Evolutionary conservation across 2,888 invertebrate genomes (phyloP).

Genomic region (Diaprepes abbreviatus): DNA sequence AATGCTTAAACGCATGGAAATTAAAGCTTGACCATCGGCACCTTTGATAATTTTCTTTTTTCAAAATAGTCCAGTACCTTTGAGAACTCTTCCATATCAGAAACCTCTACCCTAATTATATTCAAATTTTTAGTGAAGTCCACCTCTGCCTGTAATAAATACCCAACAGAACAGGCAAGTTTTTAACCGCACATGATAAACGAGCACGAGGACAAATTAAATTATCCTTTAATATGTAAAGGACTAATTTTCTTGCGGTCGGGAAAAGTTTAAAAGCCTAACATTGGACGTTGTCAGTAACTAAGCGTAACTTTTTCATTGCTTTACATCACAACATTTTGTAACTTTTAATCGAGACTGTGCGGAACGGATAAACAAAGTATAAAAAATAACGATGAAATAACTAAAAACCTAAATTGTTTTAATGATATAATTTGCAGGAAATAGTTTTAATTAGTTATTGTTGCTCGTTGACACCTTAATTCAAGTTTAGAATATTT

Average conservation of each 20-base stretch:
- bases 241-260: constrained; percentile 56
- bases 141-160: constrained; percentile 20
- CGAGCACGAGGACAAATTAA: constrained; percentile 55
- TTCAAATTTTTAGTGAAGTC: background rate
- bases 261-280: constrained; percentile 55
- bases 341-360: constrained; percentile 37
- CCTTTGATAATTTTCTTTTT: too few species aligned
- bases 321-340: constrained; percentile 43
- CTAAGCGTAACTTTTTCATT: constrained; percentile 46
- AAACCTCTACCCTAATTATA: too few species aligned
- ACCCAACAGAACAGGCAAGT: constrained; percentile 35
- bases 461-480: too few species aligned
- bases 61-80: too few species aligned
- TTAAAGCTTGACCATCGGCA: too few species aligned
- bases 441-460: background rate
- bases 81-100: too few species aligned
- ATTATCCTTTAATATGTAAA: constrained; percentile 55
- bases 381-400: constrained; percentile 3
- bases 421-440: background rate
- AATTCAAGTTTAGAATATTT: too few species aligned
- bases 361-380: constrained; percentile 18
- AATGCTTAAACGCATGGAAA: too few species aligned
- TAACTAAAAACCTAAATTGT: background rate
- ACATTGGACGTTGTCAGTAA: constrained; percentile 43
- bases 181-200: constrained; percentile 54